Evolutionary conservation across 2,888 invertebrate species (phyloP).

Genomic region (Tenthredo notha): DNA sequence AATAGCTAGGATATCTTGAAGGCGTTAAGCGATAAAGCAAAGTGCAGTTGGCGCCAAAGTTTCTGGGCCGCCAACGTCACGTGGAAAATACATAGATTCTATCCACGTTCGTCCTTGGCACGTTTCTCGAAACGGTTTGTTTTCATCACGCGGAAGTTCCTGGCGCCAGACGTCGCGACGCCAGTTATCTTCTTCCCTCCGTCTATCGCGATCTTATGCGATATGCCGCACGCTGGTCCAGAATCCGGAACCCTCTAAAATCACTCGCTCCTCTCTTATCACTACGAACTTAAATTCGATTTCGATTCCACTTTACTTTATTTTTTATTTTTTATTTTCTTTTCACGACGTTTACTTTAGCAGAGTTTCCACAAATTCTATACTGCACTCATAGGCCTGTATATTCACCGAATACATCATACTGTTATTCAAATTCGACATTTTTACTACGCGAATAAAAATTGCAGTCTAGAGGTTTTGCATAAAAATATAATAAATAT

Average conservation of each 20-base stretch:
- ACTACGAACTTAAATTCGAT: background rate
- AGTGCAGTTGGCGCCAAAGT: constrained; percentile 34
- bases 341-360: background rate
- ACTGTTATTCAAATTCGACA: background rate
- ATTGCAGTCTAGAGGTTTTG: background rate
- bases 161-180: constrained; percentile 53
- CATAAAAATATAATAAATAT: background rate
- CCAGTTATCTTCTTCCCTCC: constrained; percentile 3
- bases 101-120: constrained; percentile 48
- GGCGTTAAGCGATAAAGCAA: background rate
- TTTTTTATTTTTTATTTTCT: background rate
- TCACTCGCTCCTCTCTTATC: background rate
- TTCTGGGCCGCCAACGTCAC: constrained; percentile 7
- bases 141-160: constrained; percentile 45
- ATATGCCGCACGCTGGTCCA: background rate
- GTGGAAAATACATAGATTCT: background rate
- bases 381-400: background rate
- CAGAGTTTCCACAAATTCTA: background rate
- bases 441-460: background rate
- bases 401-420: background rate
- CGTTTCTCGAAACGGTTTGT: constrained; percentile 52
- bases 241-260: background rate
- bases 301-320: background rate
- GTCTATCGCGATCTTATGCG: background rate
- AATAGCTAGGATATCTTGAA: background rate